These are phyloP conservation scores for Pedetes capensis DNA, from an alignment of 2,113 vertebrate species.

Conservation along the genomic window DNA sequence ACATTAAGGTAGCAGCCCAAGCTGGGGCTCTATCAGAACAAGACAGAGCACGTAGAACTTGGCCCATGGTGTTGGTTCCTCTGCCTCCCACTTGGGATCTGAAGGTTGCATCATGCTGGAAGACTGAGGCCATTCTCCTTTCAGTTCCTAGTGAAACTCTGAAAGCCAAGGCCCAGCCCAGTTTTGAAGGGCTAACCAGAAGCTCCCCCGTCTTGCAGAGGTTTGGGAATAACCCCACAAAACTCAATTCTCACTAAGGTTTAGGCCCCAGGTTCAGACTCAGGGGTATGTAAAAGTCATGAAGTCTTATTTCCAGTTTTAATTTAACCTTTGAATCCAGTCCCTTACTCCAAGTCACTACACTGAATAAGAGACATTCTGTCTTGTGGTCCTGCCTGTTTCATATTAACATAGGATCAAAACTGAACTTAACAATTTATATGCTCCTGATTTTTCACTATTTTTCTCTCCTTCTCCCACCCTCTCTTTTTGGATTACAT, in stretches of 20 bases:
- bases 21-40: neutral
- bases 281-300: neutral
- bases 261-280: neutral
- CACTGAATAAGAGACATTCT: neutral
- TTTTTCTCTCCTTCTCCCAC: neutral
- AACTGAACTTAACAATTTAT: neutral
- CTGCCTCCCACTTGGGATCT: neutral
- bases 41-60: neutral
- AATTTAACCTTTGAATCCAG: neutral
- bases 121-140: neutral
- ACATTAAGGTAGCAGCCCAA: neutral
- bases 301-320: neutral
- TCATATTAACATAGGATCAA: neutral
- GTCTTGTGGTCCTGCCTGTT: neutral
- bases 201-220: neutral
- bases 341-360: slow-evolving; percentile 7
- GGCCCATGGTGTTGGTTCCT: neutral
- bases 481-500: neutral
- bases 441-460: neutral
- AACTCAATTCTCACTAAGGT: neutral
- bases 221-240: neutral
- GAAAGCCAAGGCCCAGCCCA: neutral
- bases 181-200: neutral
- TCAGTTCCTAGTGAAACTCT: neutral
- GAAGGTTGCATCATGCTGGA: neutral